A percentile compares a stretch with the other conserved stretches of the same genome.
Conservation (phyloP, 2,888 invertebrate species). For the Drosophila heteroneura region DNA sequence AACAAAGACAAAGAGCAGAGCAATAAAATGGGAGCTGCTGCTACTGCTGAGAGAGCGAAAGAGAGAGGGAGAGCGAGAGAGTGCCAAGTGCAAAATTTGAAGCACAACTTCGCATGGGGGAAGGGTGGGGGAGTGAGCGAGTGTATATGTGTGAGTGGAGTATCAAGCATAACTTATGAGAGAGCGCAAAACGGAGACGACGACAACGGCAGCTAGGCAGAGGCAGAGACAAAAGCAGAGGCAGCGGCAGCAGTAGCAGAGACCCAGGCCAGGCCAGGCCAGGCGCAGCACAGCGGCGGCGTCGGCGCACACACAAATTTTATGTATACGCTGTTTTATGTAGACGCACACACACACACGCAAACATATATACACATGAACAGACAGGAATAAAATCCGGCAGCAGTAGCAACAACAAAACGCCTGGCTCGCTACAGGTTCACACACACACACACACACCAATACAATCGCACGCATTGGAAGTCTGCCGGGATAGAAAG, state of each 20-base stretch:
- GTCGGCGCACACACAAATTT: constrained; percentile 81
- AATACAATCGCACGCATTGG: constrained; percentile 48
- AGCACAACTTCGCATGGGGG: constrained; percentile 70
- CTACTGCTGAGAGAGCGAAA: constrained; percentile 20
- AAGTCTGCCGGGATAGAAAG: constrained; percentile 61
- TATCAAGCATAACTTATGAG: constrained; percentile 72
- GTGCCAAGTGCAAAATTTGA: constrained; percentile 78
- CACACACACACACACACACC: constrained; percentile 55
- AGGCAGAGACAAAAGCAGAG: constrained; percentile 27
- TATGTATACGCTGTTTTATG: constrained; percentile 79
- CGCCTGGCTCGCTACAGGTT: constrained; percentile 73
- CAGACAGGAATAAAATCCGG: constrained; percentile 70
- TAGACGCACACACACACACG: constrained; percentile 56
- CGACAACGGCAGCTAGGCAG: constrained; percentile 59
- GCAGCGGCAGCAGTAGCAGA: constrained; percentile 1
- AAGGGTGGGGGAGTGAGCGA: constrained; percentile 24
- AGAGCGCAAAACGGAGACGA: constrained; percentile 52
- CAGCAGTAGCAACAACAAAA: constrained; percentile 57
- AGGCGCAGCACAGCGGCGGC: constrained; percentile 58
- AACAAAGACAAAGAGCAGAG: constrained; percentile 72
- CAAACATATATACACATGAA: constrained; percentile 36
- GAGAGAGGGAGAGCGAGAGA: constrained; percentile 36
- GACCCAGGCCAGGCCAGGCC: constrained; percentile 16
- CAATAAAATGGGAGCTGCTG: constrained; percentile 57
- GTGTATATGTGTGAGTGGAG: constrained; percentile 31